These are phyloP conservation scores for Atractosteus spatula DNA, from an alignment of 2,113 vertebrate genomes.

Conservation along the genomic window DNA sequence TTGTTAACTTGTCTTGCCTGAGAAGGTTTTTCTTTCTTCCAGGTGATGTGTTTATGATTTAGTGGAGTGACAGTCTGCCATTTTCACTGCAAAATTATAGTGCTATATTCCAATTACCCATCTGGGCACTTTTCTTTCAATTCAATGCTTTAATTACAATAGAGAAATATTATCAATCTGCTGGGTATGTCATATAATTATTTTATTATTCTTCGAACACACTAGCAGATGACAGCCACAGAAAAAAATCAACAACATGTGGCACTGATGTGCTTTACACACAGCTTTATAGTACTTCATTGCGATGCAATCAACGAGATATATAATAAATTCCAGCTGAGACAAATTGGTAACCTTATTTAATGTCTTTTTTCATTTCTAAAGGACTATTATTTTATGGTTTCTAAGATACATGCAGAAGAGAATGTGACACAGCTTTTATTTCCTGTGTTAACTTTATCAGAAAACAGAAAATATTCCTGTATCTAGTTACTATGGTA, in stretches of 20 bases:
- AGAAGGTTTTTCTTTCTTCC: conserved; percentile 56
- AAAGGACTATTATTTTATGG: no score
- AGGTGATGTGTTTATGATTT: conserved; percentile 60
- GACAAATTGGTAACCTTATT: neutral
- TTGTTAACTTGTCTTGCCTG: neutral
- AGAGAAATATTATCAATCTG: conserved; percentile 80
- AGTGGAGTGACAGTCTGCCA: conserved; percentile 51
- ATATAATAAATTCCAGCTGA: no score
- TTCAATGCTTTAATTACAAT: conserved; percentile 80
- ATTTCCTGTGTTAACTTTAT: no score
- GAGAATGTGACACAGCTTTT: no score
- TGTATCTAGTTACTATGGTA: no score
- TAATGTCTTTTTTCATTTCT: neutral
- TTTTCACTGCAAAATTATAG: conserved; percentile 69
- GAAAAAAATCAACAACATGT: neutral
- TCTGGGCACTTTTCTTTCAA: conserved; percentile 79
- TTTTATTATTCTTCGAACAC: conserved; percentile 74
- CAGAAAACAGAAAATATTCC: no score
- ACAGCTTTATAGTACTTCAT: neutral
- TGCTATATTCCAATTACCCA: conserved; percentile 74
- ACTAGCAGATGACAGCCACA: conserved; percentile 66
- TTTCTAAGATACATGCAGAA: no score
- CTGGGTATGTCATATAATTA: conserved; percentile 78
- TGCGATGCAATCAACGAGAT: neutral
- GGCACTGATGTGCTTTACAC: neutral